A percentile compares a stretch with the other conserved stretches of the same genome.
phyloP scores from a whole-genome alignment of 2,888 invertebrate genomes.

The Oscheius sp. region DNA sequence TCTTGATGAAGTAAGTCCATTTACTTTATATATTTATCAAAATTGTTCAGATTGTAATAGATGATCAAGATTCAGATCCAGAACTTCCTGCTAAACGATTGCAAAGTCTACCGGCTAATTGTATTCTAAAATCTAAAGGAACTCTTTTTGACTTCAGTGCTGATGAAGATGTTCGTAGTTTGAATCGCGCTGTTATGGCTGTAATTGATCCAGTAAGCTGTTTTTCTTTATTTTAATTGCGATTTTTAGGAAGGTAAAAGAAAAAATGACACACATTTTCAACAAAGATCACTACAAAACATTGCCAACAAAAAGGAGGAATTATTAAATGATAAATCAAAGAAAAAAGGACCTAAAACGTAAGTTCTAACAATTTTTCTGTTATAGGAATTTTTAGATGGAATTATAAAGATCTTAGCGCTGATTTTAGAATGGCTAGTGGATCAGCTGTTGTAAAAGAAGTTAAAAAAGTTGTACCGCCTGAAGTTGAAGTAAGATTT shows the following conservation, averaged over 20 bases:
- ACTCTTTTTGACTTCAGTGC: conserved; percentile 28
- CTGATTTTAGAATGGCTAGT: neutral
- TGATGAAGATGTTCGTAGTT: conserved; percentile 12
- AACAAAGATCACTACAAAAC: neutral
- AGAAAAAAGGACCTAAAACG: conserved; percentile 9
- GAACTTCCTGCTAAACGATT: conserved; percentile 13
- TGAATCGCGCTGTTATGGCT: conserved; percentile 25
- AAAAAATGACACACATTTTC: neutral
- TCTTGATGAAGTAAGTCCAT: conserved; percentile 5
- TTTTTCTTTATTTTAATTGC: neutral
- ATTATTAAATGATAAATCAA: neutral
- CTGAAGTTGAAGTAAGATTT: conserved; percentile 2
- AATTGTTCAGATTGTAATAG: conserved; percentile 19
- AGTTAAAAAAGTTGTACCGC: conserved; percentile 11
- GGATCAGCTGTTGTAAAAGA: conserved; percentile 5
- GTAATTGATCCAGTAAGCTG: conserved; percentile 35
- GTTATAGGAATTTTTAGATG: neutral
- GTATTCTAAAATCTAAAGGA: conserved; percentile 22
- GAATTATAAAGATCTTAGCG: conserved; percentile 2
- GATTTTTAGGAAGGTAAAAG: conserved; percentile 20
- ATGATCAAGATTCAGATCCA: conserved; percentile 28
- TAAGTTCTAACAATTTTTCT: neutral
- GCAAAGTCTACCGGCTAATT: neutral
- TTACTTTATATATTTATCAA: neutral
- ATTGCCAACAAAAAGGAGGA: neutral